Percentiles rank a stretch among this genome's conserved stretches.
These are phyloP conservation scores for Apeltes quadracus DNA, from an alignment of 2,113 vertebrate species.

Conservation along the genomic window DNA sequence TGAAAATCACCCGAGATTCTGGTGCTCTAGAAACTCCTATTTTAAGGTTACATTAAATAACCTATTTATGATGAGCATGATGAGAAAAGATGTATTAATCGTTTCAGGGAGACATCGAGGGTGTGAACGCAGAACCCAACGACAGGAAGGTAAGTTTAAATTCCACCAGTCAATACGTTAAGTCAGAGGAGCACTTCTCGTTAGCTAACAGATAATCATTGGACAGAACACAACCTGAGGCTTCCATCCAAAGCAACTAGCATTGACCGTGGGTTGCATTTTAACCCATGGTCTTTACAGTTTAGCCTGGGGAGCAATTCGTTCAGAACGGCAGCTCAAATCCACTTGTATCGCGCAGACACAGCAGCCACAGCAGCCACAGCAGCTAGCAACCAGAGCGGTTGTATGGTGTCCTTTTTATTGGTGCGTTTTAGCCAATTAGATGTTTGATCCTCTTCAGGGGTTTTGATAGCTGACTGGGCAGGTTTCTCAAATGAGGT, in stretches of 20 bases:
- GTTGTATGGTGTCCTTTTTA: not conserved
- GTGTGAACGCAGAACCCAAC: constrained; percentile 80
- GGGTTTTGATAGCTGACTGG: not conserved
- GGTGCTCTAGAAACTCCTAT: not conserved
- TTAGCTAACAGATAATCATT: not conserved
- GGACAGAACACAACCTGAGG: not conserved
- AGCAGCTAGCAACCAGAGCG: not conserved
- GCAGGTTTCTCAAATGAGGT: not conserved
- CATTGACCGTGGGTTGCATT: too few species aligned
- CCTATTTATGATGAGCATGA: not conserved
- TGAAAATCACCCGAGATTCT: not conserved
- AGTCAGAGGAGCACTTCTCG: not conserved
- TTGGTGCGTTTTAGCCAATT: not conserved
- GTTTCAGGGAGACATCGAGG: constrained; percentile 90
- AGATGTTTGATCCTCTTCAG: not conserved
- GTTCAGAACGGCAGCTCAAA: too few species aligned
- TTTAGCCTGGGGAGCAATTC: too few species aligned
- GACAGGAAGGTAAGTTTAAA: constrained; percentile 90
- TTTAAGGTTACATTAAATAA: not conserved
- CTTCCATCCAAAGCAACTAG: too few species aligned
- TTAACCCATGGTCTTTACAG: too few species aligned
- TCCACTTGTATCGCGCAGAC: not conserved
- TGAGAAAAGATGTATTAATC: not conserved
- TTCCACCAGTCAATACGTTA: not conserved
- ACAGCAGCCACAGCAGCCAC: not conserved